phyloP scores from a whole-genome alignment of 2,888 invertebrate genomes.

The Protodeltote pygarga region DNA sequence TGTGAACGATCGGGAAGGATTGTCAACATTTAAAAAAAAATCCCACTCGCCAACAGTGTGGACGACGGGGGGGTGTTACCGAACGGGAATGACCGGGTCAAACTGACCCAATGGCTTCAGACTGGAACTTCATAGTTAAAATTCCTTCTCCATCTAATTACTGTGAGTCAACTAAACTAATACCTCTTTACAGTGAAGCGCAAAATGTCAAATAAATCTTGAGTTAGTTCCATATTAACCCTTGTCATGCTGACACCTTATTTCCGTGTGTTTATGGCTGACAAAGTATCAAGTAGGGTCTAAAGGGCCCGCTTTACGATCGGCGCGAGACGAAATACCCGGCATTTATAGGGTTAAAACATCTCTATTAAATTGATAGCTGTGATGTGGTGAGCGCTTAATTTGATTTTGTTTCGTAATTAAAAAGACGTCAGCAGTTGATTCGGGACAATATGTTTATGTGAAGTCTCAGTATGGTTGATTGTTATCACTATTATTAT shows the following conservation, averaged over 20 bases:
- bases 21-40: no score
- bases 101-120: no score
- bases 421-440: neutral
- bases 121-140: no score
- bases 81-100: no score
- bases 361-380: constrained; percentile 32
- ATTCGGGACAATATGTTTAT: no score
- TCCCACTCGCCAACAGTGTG: no score
- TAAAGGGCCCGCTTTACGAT: constrained; percentile 44
- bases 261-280: constrained; percentile 51
- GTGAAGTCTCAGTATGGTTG: no score
- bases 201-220: constrained; percentile 44
- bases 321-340: constrained; percentile 24
- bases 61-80: no score
- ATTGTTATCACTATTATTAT: no score
- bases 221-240: constrained; percentile 43
- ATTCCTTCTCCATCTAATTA: constrained; percentile 13
- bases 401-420: neutral
- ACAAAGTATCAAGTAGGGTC: constrained; percentile 48
- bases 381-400: constrained; percentile 5
- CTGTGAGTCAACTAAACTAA: constrained; percentile 25
- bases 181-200: constrained; percentile 18
- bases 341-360: constrained; percentile 36
- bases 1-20: no score
- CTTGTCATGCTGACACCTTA: constrained; percentile 53